Percentiles rank a stretch among this genome's conserved stretches.
Conservation (phyloP, 2,888 invertebrate genomes). For the Dryadula phaetusa region DNA sequence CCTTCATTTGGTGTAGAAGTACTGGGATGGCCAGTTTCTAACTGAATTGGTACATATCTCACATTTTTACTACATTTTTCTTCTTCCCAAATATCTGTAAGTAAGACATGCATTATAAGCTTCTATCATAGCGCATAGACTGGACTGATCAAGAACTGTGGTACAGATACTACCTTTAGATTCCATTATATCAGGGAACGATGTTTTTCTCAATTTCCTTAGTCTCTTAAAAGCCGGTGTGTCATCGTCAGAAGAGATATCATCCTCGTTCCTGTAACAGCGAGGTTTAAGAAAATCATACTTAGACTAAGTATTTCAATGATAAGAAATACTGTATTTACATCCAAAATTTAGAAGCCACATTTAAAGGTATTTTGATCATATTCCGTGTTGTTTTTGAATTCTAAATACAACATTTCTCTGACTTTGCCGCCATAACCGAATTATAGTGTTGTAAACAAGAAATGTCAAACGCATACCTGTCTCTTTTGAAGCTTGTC, state of each 20-base stretch:
- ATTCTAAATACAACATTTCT: constrained; percentile 51
- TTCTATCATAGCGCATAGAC: neutral
- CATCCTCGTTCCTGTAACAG: constrained; percentile 72
- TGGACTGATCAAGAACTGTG: neutral
- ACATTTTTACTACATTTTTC: constrained; percentile 61
- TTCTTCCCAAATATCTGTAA: constrained; percentile 48
- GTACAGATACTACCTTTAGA: constrained; percentile 59
- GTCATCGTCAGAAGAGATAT: constrained; percentile 71
- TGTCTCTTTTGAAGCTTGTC: constrained; percentile 77
- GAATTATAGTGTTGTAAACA: constrained; percentile 73
- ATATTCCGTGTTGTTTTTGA: constrained; percentile 47
- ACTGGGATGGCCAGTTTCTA: constrained; percentile 69
- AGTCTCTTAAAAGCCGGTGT: constrained; percentile 70
- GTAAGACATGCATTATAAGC: neutral
- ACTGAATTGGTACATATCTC: constrained; percentile 73
- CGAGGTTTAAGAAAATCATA: constrained; percentile 35
- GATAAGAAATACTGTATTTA: constrained; percentile 51
- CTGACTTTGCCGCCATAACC: constrained; percentile 81
- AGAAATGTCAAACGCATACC: constrained; percentile 72
- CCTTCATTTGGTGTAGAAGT: constrained; percentile 74
- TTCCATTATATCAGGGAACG: constrained; percentile 67
- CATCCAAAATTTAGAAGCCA: constrained; percentile 75
- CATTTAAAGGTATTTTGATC: constrained; percentile 68
- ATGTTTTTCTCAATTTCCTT: constrained; percentile 66
- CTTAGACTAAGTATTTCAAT: neutral